Conservation (phyloP, 2,888 invertebrate genomes). For the Melitaea athalia region DNA sequence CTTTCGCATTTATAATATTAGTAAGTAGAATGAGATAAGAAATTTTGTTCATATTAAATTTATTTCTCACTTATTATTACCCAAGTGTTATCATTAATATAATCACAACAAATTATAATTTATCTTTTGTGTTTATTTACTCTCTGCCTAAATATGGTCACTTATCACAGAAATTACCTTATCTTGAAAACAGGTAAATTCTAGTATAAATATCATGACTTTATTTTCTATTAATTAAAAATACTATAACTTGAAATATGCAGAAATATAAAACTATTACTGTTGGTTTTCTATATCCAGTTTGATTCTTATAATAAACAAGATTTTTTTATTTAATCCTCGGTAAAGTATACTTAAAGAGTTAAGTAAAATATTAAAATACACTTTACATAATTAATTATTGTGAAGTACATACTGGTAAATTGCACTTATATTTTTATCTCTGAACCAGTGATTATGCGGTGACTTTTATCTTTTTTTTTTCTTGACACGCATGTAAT, state of each 20-base stretch:
- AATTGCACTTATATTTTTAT: neutral
- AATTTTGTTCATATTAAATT: no score
- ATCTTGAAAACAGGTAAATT: neutral
- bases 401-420: neutral
- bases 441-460: neutral
- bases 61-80: no score
- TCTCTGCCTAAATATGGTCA: conserved; percentile 1
- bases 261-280: neutral
- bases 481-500: conserved; percentile 10
- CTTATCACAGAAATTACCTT: conserved; percentile 7
- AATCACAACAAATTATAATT: neutral
- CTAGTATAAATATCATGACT: neutral
- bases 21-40: no score
- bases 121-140: conserved; percentile 11
- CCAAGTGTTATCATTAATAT: neutral
- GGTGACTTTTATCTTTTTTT: neutral
- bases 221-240: neutral
- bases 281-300: neutral
- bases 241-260: no score
- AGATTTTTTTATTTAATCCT: neutral
- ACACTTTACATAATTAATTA: no score
- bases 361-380: no score
- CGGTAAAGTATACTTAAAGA: no score
- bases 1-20: no score
- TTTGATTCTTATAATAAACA: neutral